phyloP scores from a whole-genome alignment of 2,113 vertebrate species.

The Tychaedon coryphoeus region DNA sequence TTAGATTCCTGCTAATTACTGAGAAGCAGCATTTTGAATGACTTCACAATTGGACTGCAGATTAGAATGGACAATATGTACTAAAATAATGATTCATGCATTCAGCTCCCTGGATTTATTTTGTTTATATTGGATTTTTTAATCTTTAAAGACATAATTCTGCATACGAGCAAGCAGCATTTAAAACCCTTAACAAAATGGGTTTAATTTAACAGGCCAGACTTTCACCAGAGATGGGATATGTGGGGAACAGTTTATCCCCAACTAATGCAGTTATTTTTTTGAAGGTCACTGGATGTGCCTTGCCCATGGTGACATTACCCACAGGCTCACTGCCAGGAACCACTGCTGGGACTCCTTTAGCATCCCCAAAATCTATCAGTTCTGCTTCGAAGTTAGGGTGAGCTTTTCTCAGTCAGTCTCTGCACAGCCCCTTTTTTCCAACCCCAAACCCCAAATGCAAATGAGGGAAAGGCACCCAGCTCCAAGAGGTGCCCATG shows the following conservation, averaged over 20 bases:
- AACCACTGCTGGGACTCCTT: neutral
- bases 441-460: neutral
- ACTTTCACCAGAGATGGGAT: constrained; percentile 43
- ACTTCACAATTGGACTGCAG: constrained; percentile 74
- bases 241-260: constrained; percentile 57
- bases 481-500: fast-evolving
- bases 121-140: constrained; percentile 77
- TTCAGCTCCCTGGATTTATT: constrained; percentile 74
- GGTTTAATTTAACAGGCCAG: constrained; percentile 58
- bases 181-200: constrained; percentile 63
- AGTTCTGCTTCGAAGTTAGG: neutral
- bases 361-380: neutral
- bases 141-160: constrained; percentile 75
- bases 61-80: constrained; percentile 79
- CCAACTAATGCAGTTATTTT: neutral
- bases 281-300: neutral
- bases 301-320: neutral
- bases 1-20: constrained; percentile 80
- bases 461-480: neutral
- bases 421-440: neutral
- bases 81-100: constrained; percentile 75
- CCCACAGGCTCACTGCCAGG: fast-evolving
- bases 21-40: constrained; percentile 74
- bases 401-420: neutral
- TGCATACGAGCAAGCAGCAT: constrained; percentile 54